A percentile compares a stretch with the other conserved stretches of the same genome.
Evolutionary conservation across 2,888 invertebrate species (phyloP).

Genomic region (Sarcophaga variegata): DNA sequence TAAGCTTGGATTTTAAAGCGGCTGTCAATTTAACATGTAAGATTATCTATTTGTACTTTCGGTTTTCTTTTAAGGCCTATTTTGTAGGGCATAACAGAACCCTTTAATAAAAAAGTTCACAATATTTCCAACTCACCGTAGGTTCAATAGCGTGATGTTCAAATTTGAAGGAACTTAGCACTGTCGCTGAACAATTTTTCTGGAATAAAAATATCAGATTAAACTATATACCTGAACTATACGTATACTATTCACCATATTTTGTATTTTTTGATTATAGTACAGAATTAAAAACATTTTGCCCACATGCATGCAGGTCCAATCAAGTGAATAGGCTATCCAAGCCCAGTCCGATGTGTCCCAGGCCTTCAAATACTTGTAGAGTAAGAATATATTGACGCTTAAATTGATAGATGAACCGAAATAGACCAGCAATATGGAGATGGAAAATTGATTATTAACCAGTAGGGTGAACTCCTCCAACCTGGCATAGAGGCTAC

Average conservation of each 20-base stretch:
- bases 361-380: conserved; percentile 68
- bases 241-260: conserved; percentile 66
- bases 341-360: conserved; percentile 33
- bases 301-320: conserved; percentile 70
- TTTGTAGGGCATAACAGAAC: too few species aligned
- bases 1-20: too few species aligned
- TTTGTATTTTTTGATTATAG: conserved; percentile 70
- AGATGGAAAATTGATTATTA: conserved; percentile 69
- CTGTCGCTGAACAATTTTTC: conserved; percentile 68
- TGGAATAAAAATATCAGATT: conserved; percentile 53
- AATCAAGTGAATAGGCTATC: conserved; percentile 66
- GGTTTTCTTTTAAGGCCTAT: too few species aligned
- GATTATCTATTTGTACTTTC: too few species aligned
- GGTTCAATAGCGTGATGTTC: conserved; percentile 68
- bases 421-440: conserved; percentile 70
- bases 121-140: conserved; percentile 63
- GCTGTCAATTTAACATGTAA: too few species aligned
- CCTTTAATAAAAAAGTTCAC: too few species aligned
- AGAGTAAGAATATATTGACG: conserved; percentile 72
- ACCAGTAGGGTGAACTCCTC: conserved; percentile 70
- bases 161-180: conserved; percentile 68
- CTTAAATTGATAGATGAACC: conserved; percentile 72
- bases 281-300: conserved; percentile 73
- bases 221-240: background rate
- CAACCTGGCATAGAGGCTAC: conserved; percentile 68